phyloP scores from a whole-genome alignment of 2,888 invertebrate species.

The Polymixis lichenea region DNA sequence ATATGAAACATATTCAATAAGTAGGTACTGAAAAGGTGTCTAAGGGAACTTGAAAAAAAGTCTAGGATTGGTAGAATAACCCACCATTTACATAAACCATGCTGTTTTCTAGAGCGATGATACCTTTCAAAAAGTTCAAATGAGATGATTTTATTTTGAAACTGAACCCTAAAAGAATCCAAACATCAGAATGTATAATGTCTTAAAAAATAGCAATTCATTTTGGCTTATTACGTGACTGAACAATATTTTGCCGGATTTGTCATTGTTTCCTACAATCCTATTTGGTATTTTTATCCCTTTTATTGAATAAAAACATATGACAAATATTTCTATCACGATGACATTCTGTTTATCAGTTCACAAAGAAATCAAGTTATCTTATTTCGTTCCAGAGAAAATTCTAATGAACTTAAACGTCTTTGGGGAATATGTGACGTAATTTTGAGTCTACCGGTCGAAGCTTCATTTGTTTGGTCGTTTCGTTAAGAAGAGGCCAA shows the following conservation, averaged over 20 bases:
- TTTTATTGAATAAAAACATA: constrained; percentile 55
- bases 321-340: constrained; percentile 58
- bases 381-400: constrained; percentile 72
- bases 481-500: constrained; percentile 84
- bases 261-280: constrained; percentile 69
- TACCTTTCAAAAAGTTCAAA: background rate
- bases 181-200: constrained; percentile 67
- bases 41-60: background rate
- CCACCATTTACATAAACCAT: background rate
- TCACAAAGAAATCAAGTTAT: constrained; percentile 77
- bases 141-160: background rate
- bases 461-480: constrained; percentile 85
- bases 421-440: constrained; percentile 75
- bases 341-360: constrained; percentile 72
- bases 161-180: constrained; percentile 27
- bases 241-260: constrained; percentile 75
- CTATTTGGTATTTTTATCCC: constrained; percentile 39
- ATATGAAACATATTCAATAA: background rate
- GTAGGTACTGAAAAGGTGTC: background rate
- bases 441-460: constrained; percentile 80
- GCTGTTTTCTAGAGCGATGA: background rate
- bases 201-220: constrained; percentile 72
- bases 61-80: background rate
- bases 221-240: constrained; percentile 79
- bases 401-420: constrained; percentile 79